Percentiles rank a stretch among this genome's conserved stretches.
Conservation (phyloP, 2,113 vertebrate species). For the Platysteira castanea region DNA sequence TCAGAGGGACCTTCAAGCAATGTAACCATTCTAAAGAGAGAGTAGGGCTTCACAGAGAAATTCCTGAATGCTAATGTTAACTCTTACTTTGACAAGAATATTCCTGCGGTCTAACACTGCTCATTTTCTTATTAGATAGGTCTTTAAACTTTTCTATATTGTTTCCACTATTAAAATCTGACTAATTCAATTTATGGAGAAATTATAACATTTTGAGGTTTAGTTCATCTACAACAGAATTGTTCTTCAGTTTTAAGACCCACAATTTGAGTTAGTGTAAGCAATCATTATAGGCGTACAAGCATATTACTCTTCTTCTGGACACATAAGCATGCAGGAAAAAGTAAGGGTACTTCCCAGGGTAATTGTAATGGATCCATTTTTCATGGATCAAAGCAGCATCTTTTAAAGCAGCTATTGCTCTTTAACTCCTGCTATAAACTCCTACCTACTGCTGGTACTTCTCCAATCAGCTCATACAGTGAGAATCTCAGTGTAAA, state of each 20-base stretch:
- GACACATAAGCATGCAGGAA: not conserved
- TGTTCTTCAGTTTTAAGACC: not conserved
- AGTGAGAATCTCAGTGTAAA: not conserved
- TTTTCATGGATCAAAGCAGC: not conserved
- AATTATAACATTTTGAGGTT: not conserved
- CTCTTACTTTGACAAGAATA: not conserved
- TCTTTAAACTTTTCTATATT: not conserved
- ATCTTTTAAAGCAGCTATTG: not conserved
- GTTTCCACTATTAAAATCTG: not conserved
- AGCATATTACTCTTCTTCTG: not conserved
- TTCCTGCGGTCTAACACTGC: not conserved
- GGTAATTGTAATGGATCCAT: not conserved
- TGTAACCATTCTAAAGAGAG: not conserved
- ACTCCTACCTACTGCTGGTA: not conserved
- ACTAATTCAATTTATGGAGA: not conserved
- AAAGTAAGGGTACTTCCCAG: not conserved
- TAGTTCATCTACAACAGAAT: not conserved
- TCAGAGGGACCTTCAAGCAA: not conserved
- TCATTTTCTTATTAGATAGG: not conserved
- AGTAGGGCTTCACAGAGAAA: not conserved
- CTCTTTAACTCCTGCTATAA: not conserved
- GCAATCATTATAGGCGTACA: rapidly evolving
- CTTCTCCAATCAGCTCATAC: not conserved
- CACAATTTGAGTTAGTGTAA: not conserved
- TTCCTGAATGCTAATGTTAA: not conserved